Base-by-base conservation (phyloP, 2,797 vertebrate species). In the Eupleurogrammus muticus region DNA sequence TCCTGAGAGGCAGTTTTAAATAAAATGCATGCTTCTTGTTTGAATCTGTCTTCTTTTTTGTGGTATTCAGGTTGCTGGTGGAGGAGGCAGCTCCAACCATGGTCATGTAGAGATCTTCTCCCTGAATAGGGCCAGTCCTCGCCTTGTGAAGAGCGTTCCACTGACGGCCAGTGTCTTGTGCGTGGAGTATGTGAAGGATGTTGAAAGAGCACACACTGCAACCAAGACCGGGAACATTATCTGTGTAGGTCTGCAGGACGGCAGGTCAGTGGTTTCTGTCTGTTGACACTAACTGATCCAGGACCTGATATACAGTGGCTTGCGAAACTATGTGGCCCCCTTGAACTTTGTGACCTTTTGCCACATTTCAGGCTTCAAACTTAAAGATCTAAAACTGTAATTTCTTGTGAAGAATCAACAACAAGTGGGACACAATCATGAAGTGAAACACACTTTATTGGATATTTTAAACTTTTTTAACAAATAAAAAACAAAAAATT, bases 21-120 rank as follows among this genome's bases (percentile, higher is more conserved):
- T 28, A 28, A 3, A 3, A 28, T 17, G 17, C 7, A 16, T 44
- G 40, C 40, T 16, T n/a, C 1, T 16, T 44, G 5, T 17, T 44
- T 44, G 40, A 44, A 44, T 20, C 20, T 12, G 14, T 35, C 53
- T 21, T 69, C 40, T 50, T 13, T 78, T 28, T 3, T 17, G 2
- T 28, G 54, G 14, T 70, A 24, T 34, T 47, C 82, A 98, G 97
- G 95, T 97, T 0, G 95, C 95, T 0, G 95, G 96, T 0, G 94
- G 95, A n/a, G 94, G 92, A 77, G 94, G 93, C 12, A 32, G 65
- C 66, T 93, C 92, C 0, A 84, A 79, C 0, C 92, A 90, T 0
- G 95, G 96, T 1, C 95, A 96, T 23, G 92, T 98, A 58, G 95
- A 97, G 79, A 96, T 98, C 80, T 97, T 97, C 79, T 98, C 97